These are phyloP conservation scores for Plemyria rubiginata DNA, from an alignment of 2,888 invertebrate genomes.

Conservation along the genomic window DNA sequence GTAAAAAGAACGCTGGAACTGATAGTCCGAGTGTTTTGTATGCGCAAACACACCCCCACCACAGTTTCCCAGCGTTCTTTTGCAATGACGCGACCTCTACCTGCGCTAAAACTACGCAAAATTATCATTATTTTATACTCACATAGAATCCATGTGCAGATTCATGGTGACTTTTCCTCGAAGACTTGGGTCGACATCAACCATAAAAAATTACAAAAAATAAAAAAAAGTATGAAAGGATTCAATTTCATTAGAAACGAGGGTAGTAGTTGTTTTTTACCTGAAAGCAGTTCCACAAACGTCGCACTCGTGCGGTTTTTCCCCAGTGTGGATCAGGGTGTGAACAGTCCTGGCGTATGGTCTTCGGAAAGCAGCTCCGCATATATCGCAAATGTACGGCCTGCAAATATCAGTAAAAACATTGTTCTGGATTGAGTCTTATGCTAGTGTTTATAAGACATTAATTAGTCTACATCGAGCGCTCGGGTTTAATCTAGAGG, in stretches of 20 bases:
- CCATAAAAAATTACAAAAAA: conserved; percentile 1
- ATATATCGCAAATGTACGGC: conserved; percentile 78
- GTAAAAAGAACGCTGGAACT: too few species aligned
- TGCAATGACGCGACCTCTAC: too few species aligned
- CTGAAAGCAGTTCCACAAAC: conserved; percentile 80
- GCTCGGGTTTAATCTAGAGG: not conserved
- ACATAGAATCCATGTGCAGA: conserved; percentile 5
- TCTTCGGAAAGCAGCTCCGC: conserved; percentile 77
- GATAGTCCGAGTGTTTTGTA: too few species aligned
- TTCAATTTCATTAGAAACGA: not conserved
- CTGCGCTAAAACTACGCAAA: too few species aligned
- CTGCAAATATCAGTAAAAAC: conserved; percentile 45
- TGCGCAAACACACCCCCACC: too few species aligned
- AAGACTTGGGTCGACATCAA: not conserved
- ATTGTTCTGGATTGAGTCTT: not conserved
- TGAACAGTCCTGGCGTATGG: conserved; percentile 79
- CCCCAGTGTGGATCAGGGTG: conserved; percentile 78
- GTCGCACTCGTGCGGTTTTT: conserved; percentile 78
- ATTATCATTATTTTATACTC: not conserved
- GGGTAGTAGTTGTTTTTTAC: conserved; percentile 49
- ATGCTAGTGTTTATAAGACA: not conserved
- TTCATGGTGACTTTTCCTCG: not conserved
- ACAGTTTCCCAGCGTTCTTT: too few species aligned
- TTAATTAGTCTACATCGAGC: not conserved
- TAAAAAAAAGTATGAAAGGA: not conserved